Percentiles rank a stretch among this genome's conserved stretches.
Conservation (phyloP, 2,888 invertebrate species). For the Epinotia nisella region DNA sequence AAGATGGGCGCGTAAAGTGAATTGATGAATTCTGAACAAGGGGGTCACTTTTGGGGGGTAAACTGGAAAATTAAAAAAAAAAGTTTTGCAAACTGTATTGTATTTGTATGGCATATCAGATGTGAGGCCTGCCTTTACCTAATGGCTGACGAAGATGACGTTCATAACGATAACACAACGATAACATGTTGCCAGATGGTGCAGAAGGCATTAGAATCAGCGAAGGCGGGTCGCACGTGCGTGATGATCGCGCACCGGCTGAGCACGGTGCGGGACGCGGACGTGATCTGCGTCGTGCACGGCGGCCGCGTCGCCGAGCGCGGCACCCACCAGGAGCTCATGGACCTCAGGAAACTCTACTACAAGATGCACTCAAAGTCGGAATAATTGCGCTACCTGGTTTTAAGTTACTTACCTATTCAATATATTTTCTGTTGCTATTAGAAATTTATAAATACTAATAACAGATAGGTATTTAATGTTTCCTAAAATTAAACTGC, state of each 20-base stretch:
- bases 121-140: too few species aligned
- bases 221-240: slow-evolving; percentile 92
- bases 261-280: slow-evolving; percentile 93
- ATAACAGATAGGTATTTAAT: not conserved
- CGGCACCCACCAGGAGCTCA: slow-evolving; percentile 88
- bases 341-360: slow-evolving; percentile 87
- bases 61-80: too few species aligned
- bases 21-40: too few species aligned
- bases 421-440: too few species aligned
- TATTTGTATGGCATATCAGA: too few species aligned
- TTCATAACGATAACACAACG: not conserved
- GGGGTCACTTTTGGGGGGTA: too few species aligned
- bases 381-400: not conserved
- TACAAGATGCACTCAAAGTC: slow-evolving; percentile 57
- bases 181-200: slow-evolving; percentile 85
- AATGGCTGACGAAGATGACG: too few species aligned
- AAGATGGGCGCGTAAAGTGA: too few species aligned
- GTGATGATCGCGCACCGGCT: slow-evolving; percentile 94
- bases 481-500: not conserved
- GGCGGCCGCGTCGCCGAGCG: slow-evolving; percentile 88
- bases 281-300: slow-evolving; percentile 89
- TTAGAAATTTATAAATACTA: too few species aligned
- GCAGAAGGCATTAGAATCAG: slow-evolving; percentile 93
- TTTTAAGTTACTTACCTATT: not conserved
- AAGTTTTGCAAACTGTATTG: too few species aligned